phyloP scores from a whole-genome alignment of 2,888 invertebrate genomes.

The Alentia gelatinosa region DNA sequence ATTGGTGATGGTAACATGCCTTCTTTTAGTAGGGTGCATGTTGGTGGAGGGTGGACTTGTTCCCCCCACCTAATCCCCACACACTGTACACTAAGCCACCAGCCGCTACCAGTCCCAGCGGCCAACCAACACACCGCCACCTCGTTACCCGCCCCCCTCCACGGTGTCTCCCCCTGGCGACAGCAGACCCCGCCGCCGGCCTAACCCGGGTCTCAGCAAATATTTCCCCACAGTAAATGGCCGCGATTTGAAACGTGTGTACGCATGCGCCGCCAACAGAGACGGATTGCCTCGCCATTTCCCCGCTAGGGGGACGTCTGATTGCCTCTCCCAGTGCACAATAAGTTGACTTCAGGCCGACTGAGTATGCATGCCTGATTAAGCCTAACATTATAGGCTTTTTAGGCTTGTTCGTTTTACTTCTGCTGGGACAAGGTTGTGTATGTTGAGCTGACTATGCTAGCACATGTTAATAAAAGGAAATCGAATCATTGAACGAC shows the following conservation, averaged over 20 bases:
- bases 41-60: too few relatives aligned
- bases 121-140: not conserved
- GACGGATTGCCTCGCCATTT: not conserved
- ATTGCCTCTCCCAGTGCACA: not conserved
- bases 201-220: not conserved
- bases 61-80: too few relatives aligned
- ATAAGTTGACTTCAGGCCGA: not conserved
- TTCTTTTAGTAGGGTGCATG: too few relatives aligned
- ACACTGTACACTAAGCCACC: not conserved
- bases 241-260: slow-evolving; percentile 48
- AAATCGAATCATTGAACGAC: not conserved
- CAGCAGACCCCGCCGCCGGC: not conserved
- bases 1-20: too few relatives aligned
- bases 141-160: not conserved
- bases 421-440: not conserved
- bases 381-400: not conserved
- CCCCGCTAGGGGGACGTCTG: slow-evolving; percentile 1
- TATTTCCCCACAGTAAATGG: slow-evolving; percentile 34
- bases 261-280: slow-evolving; percentile 1
- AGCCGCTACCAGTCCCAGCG: not conserved
- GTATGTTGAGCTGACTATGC: not conserved
- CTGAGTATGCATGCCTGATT: slow-evolving; percentile 18
- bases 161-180: not conserved
- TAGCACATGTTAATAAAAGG: not conserved
- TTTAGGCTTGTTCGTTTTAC: too few relatives aligned